Conservation (phyloP, 2,113 vertebrate genomes). For the Paracanthobrama guichenoti region DNA sequence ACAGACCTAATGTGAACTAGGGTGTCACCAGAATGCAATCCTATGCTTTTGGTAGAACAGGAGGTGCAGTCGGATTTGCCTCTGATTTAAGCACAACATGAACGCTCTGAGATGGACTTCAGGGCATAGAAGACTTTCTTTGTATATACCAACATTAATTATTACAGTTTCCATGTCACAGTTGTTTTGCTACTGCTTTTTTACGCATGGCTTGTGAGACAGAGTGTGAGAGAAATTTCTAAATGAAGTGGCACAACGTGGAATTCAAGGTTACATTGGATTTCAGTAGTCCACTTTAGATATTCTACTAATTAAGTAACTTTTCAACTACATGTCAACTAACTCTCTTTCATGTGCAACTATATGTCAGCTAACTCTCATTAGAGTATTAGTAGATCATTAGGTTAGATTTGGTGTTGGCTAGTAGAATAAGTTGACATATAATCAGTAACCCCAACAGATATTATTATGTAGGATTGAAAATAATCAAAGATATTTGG, state of each 20-base stretch:
- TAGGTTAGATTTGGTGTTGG: no score
- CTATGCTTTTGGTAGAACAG: background rate
- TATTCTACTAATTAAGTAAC: no score
- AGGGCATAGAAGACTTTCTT: background rate
- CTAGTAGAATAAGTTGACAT: no score
- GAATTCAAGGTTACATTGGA: background rate
- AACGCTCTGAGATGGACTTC: background rate
- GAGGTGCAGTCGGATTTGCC: background rate
- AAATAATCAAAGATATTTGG: no score
- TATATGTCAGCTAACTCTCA: no score
- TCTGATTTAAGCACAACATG: conserved; percentile 4
- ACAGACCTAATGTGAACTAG: conserved; percentile 15
- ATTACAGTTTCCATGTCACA: background rate
- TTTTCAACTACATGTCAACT: no score
- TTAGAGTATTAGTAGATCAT: no score
- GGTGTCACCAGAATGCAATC: background rate
- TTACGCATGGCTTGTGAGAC: background rate
- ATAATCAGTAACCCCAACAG: no score
- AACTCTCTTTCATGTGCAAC: no score
- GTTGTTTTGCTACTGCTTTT: background rate
- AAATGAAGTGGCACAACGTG: background rate
- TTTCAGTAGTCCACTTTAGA: no score
- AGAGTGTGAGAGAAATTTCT: background rate
- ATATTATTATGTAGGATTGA: no score
- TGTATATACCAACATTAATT: background rate